These are phyloP conservation scores for Sphaerodactylus townsendi DNA, from an alignment of 2,113 vertebrate genomes.

Conservation along the genomic window DNA sequence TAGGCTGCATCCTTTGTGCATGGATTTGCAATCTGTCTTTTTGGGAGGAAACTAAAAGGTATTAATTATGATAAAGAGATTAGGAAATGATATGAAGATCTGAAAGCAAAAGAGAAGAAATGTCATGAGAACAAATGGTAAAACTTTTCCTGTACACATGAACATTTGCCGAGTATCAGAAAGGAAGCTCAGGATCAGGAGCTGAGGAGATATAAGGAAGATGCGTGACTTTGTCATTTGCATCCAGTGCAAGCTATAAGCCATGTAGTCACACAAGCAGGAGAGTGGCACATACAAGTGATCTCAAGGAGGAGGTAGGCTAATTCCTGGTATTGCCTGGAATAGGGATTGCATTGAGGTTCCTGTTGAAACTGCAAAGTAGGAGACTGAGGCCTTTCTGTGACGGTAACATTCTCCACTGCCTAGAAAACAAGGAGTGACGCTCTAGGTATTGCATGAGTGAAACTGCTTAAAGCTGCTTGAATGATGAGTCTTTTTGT, in stretches of 20 bases:
- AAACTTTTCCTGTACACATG: not conserved
- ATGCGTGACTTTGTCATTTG: slow-evolving; percentile 21
- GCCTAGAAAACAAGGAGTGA: slow-evolving; percentile 62
- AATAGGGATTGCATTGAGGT: slow-evolving; percentile 22
- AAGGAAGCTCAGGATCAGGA: not conserved
- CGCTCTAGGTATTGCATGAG: slow-evolving; percentile 53
- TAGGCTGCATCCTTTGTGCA: not conserved
- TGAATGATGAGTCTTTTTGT: slow-evolving; percentile 68
- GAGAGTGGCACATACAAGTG: not conserved
- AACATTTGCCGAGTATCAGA: not conserved
- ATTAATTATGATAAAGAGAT: slow-evolving; percentile 42
- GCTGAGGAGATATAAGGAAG: not conserved
- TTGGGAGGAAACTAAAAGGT: slow-evolving; percentile 6
- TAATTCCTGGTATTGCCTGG: slow-evolving; percentile 20
- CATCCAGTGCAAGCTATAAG: not conserved
- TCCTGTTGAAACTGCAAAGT: slow-evolving; percentile 24
- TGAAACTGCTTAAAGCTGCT: slow-evolving; percentile 51
- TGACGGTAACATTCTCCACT: slow-evolving; percentile 42
- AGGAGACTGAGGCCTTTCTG: slow-evolving; percentile 26
- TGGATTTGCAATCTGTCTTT: slow-evolving; percentile 32
- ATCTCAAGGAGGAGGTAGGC: not conserved
- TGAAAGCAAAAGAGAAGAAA: slow-evolving; percentile 18
- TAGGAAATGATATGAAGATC: not conserved
- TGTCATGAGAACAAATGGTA: not conserved
- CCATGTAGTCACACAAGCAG: not conserved